Conservation (phyloP, 92 coral and sea anemone species). For the Porites cylindrica region DNA sequence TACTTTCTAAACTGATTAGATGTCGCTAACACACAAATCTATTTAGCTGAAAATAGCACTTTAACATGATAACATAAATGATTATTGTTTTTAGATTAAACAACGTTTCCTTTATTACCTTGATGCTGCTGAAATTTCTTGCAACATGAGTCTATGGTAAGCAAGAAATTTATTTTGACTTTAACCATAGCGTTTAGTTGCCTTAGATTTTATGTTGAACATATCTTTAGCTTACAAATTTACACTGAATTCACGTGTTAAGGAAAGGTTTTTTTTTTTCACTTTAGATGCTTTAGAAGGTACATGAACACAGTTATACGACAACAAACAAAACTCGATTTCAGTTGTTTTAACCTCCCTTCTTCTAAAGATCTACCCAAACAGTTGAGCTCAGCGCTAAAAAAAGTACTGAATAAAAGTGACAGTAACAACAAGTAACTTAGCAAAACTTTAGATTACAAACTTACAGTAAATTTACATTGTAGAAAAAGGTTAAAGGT, state of each 20-base stretch:
- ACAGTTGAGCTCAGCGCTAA: too few relatives aligned
- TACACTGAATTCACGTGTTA: not conserved
- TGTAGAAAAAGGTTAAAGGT: too few relatives aligned
- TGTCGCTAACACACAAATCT: too few relatives aligned
- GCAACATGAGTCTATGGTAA: slow-evolving; percentile 25
- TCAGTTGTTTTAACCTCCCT: too few relatives aligned
- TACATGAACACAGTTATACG: not conserved
- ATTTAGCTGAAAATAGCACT: too few relatives aligned
- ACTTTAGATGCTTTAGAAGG: not conserved
- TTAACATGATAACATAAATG: too few relatives aligned
- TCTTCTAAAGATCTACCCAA: too few relatives aligned
- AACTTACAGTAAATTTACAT: too few relatives aligned
- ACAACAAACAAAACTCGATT: not conserved
- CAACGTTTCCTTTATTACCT: slow-evolving; percentile 7
- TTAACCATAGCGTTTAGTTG: not conserved
- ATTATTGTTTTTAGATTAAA: not conserved
- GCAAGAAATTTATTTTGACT: not conserved
- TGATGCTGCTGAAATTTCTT: slow-evolving; percentile 28
- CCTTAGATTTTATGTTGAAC: not conserved
- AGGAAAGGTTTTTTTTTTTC: not conserved
- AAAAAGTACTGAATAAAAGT: too few relatives aligned
- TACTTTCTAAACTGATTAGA: too few relatives aligned
- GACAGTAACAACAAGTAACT: too few relatives aligned
- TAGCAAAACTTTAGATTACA: too few relatives aligned
- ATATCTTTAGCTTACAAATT: not conserved